Percentiles rank a stretch among this genome's conserved stretches.
Conservation (phyloP, 2,113 vertebrate species). For the Gulo gulo region DNA sequence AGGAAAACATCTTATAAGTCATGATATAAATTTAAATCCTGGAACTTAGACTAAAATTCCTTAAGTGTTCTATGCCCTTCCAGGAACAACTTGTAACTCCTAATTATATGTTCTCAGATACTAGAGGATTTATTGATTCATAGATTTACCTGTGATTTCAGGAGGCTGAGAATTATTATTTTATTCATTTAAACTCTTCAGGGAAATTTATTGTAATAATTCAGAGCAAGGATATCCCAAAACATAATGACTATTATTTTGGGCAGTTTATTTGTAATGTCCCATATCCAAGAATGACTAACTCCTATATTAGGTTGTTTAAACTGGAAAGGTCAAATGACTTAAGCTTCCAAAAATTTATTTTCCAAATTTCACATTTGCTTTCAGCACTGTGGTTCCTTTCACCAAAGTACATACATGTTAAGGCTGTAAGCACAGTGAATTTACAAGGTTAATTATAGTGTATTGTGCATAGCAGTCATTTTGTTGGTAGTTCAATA, state of each 20-base stretch:
- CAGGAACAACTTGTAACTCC: not conserved
- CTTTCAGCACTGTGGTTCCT: constrained; percentile 62
- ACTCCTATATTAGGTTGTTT: constrained; percentile 59
- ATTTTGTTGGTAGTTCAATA: constrained; percentile 65
- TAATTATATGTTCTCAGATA: not conserved
- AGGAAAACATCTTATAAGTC: not conserved
- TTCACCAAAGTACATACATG: constrained; percentile 34
- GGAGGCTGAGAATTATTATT: not conserved
- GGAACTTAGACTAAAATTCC: not conserved
- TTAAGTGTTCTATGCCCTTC: not conserved
- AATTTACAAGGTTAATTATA: constrained; percentile 71
- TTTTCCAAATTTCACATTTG: constrained; percentile 61
- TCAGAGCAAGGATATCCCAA: constrained; percentile 33
- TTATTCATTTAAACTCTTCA: constrained; percentile 51
- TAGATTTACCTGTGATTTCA: constrained; percentile 23
- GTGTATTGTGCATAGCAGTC: constrained; percentile 40
- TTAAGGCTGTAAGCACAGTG: not conserved
- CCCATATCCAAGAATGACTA: constrained; percentile 69
- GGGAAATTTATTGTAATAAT: constrained; percentile 34
- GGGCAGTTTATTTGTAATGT: constrained; percentile 69
- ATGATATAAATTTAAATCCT: not conserved
- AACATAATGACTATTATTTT: constrained; percentile 55
- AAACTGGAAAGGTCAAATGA: constrained; percentile 64
- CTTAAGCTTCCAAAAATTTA: constrained; percentile 66
- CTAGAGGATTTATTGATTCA: not conserved